A percentile compares a stretch with the other conserved stretches of the same genome.
Evolutionary conservation across 1,140 invertebrate genomes (phyloP).

Genomic region (Spodoptera litura): DNA sequence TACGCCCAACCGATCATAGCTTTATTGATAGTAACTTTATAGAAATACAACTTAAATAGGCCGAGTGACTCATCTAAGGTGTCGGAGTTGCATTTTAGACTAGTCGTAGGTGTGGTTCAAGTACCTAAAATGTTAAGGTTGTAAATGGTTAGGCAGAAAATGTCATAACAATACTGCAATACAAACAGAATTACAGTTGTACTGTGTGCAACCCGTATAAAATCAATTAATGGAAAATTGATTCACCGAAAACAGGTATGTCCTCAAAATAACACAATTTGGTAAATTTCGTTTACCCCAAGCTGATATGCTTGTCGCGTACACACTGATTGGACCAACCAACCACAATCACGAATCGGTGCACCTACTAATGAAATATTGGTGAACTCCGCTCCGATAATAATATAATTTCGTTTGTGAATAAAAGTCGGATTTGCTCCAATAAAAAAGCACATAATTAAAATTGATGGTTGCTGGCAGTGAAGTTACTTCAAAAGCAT

Average conservation of each 20-base stretch:
- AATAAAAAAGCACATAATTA: not conserved
- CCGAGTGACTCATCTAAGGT: constrained; percentile 6
- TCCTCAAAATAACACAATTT: constrained; percentile 41
- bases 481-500: constrained; percentile 6
- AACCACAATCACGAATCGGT: constrained; percentile 45
- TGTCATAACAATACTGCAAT: not conserved
- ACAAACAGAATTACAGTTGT: not conserved
- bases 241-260: constrained; percentile 6
- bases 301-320: constrained; percentile 57
- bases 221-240: constrained; percentile 39
- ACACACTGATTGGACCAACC: constrained; percentile 54
- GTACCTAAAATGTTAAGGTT: too few species aligned
- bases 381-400: not conserved
- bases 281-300: constrained; percentile 51
- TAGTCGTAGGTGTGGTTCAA: too few species aligned
- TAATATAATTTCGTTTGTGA: too few species aligned
- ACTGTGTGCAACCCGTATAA: not conserved
- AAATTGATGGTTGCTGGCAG: not conserved
- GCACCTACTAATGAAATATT: not conserved
- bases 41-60: not conserved
- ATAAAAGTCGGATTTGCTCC: too few species aligned
- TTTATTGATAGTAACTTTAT: not conserved
- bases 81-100: too few species aligned
- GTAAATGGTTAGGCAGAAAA: too few species aligned
- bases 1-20: not conserved